Evolutionary conservation across 2,888 invertebrate species (phyloP), one percentile per base, ranked within the genome.

Genomic region (Sympetrum striolatum): DNA sequence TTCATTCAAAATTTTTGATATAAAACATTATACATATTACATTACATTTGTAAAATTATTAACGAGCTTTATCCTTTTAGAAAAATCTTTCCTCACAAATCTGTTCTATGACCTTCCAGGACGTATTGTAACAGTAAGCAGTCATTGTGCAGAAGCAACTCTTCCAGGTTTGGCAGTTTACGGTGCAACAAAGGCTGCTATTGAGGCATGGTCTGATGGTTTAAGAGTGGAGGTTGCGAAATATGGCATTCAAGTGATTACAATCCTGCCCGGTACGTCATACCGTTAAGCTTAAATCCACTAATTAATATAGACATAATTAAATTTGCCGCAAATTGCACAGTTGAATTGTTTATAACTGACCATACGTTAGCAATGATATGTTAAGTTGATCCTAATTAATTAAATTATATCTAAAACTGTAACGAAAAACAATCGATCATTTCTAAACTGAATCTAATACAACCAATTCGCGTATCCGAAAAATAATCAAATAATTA

Each of bases 141-240:
- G 98, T 93, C 98, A 98, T 93, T 98, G 98, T 93, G 96, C 97
- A 0, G 92, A 93, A 94, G 93, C 96, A 95, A 93, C 96, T 95
- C 94, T 98, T 90, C 98, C 98, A 0, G 96, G 97, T 0, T 94
- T 98, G 91, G 95, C 96, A 0, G 95, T 96, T 0, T 98, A 98
- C 94, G 96, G 96, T 31, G 97, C 97, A 0, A 97, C 97, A 22
- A 98, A 98, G 94, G 96, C 97, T 0, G 98, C 96, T 0, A 93
- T 98, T 5, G 94, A 96, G 81, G 96, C 96, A 1, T 98, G 97
- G 96, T 96, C 96, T 22, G 96, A 96, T 91, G 95, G 96, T 10
- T 93, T 98, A 44, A 95, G 98, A 90, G 94, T 97, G 31, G 98
- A 98, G 94, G 94, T 97, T 92, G 93, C 94, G 37, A 96, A 96